Base-by-base conservation (phyloP, 1,140 invertebrate species). In the Euglossa dilemma region DNA sequence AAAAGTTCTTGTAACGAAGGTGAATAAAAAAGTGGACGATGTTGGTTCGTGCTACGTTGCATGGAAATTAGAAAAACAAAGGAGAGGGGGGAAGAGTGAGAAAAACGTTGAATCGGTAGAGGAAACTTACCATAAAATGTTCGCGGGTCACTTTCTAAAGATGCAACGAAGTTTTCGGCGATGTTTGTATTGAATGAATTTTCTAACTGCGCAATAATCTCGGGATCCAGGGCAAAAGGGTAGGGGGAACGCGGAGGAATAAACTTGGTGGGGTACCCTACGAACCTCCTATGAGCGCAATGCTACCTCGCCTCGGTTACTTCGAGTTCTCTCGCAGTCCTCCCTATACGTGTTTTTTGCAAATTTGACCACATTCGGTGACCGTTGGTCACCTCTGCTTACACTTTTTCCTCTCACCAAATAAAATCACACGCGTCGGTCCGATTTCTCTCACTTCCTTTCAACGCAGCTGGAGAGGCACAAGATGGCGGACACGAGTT, bases 151-250 rank as follows among this genome's bases (percentile, higher is more conserved):
- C 25, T 67, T 57, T 70, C 28, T 7, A 59, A 59, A 83, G 64
- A 76, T 76, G 52, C 75, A 77, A 56, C 11, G 8, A 83, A 69
- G 56, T 70, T 83, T 54, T 43, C 57, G 80, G 28, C 54, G 69
- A 25, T 73, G 73, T 64, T 69, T 63, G 66, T 72, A 75, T 80
- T 64, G 66, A 75, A 76, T 74, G 83, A 88, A 81, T 88, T 91
- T 83, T 85, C 87, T 85, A 91, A 92, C 90, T 93, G 90, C 91
- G 91, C 91, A 92, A 90, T 91, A 91, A 90, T 88, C 86, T 88
- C 82, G 71, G 85, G 90, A 91, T 87, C 73, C 90, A 90, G 90
- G 90, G 84, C 88, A 91, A 85, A 71, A 69, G 80, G 80, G 71
- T 78, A 80, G 86, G 84, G 90, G 87, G 82, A 85, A 83, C 75